These are phyloP conservation scores for Rhinella marina DNA, from an alignment of 2,797 vertebrate species.

Conservation along the genomic window DNA sequence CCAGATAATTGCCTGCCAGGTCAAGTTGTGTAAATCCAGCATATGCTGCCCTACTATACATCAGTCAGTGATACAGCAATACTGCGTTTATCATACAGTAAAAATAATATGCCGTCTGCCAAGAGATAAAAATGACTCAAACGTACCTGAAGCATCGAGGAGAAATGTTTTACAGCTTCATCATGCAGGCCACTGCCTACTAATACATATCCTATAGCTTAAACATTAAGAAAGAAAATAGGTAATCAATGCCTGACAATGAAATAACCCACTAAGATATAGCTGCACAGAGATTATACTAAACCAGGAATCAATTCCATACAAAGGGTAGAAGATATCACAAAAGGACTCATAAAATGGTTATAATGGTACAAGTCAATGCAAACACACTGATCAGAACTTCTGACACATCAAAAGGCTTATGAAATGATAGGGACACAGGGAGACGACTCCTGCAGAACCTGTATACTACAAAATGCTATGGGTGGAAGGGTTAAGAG, in stretches of 20 bases:
- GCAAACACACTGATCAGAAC: no score
- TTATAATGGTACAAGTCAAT: neutral
- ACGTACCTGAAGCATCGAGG: slow-evolving; percentile 92
- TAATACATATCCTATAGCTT: slow-evolving; percentile 95
- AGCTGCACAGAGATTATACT: no score
- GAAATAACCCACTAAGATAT: neutral
- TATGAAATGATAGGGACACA: no score
- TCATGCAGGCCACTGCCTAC: slow-evolving; percentile 93
- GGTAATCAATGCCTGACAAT: slow-evolving; percentile 2
- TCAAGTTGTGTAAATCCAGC: no score
- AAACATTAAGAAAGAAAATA: slow-evolving; percentile 62
- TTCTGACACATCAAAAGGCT: no score
- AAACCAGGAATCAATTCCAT: neutral
- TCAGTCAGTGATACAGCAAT: neutral
- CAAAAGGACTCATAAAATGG: neutral
- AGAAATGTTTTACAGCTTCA: slow-evolving; percentile 96
- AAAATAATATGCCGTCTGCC: neutral
- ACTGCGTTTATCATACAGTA: neutral
- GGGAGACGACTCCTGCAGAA: no score
- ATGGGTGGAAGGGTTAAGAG: no score
- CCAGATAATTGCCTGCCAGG: no score
- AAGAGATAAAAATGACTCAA: neutral
- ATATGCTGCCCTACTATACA: neutral
- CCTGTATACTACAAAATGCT: no score
- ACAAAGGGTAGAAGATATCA: neutral